These are phyloP conservation scores for Cinclus cinclus DNA, from an alignment of 2,113 vertebrate genomes.

Conservation along the genomic window DNA sequence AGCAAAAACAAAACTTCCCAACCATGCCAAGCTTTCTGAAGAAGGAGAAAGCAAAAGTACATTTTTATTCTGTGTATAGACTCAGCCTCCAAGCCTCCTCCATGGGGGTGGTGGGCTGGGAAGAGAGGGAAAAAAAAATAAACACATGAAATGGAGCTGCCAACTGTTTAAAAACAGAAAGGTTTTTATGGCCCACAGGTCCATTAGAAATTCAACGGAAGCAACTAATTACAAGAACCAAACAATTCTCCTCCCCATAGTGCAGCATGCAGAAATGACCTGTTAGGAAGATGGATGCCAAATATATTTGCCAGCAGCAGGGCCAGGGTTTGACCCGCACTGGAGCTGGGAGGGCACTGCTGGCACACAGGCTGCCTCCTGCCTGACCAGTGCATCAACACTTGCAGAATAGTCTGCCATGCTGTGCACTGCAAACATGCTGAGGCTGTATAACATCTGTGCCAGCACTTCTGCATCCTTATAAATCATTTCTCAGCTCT, in stretches of 20 bases:
- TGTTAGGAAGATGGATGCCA: constrained; percentile 52
- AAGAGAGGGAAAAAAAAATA: background rate
- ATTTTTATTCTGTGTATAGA: background rate
- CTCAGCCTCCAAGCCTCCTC: background rate
- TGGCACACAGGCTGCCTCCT: background rate
- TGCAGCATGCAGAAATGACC: constrained; percentile 27
- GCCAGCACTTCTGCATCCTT: constrained; percentile 63
- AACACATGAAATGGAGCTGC: background rate
- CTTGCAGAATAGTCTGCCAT: background rate
- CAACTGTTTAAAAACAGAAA: constrained; percentile 9
- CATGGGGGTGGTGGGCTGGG: background rate
- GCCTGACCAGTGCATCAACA: background rate
- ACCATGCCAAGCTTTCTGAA: background rate
- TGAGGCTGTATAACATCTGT: constrained; percentile 61
- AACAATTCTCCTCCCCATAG: background rate
- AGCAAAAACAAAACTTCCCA: background rate
- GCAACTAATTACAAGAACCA: constrained; percentile 59
- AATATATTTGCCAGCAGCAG: background rate
- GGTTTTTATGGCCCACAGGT: constrained; percentile 18
- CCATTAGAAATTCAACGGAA: constrained; percentile 55
- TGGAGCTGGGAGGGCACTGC: background rate
- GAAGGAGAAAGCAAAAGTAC: background rate
- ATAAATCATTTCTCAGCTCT: constrained; percentile 72
- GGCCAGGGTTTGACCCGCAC: background rate
- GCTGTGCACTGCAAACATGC: constrained; percentile 39